phyloP scores from a whole-genome alignment of 2,113 vertebrate genomes.

The Pampusana beccarii region DNA sequence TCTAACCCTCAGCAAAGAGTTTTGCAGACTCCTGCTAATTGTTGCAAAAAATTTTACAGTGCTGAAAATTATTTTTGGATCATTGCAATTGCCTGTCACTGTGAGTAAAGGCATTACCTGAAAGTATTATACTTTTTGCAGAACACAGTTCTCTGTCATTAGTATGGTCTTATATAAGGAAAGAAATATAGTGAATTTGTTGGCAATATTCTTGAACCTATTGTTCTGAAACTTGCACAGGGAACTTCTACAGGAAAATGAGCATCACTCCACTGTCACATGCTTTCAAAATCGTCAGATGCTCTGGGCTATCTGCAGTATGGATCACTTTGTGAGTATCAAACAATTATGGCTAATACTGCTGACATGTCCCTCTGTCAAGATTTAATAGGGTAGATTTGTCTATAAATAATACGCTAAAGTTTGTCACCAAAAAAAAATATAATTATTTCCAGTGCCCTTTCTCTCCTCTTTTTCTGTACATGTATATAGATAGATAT shows the following conservation, averaged over 20 bases:
- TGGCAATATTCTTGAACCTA: not conserved
- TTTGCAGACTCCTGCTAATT: slow-evolving; percentile 26
- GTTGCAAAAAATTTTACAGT: not conserved
- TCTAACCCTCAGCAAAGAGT: not conserved
- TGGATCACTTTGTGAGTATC: not conserved
- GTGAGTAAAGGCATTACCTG: not conserved
- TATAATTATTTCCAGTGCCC: not conserved
- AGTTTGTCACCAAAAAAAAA: not conserved
- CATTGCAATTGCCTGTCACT: not conserved
- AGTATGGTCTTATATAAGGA: not conserved
- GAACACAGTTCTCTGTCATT: not conserved
- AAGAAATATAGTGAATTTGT: not conserved
- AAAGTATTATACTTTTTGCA: not conserved
- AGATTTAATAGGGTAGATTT: not conserved
- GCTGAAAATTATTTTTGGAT: slow-evolving; percentile 11
- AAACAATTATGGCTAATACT: not conserved
- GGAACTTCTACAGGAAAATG: not conserved
- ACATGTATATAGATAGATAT: not conserved
- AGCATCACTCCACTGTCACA: not conserved
- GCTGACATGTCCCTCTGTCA: not conserved
- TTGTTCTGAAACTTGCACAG: not conserved
- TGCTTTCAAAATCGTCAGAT: not conserved
- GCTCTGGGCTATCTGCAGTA: not conserved
- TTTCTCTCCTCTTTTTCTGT: not conserved
- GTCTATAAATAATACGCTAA: not conserved